Evolutionary conservation across 2,888 invertebrate species (phyloP).

Genomic region (Caenorhabditis sp.): DNA sequence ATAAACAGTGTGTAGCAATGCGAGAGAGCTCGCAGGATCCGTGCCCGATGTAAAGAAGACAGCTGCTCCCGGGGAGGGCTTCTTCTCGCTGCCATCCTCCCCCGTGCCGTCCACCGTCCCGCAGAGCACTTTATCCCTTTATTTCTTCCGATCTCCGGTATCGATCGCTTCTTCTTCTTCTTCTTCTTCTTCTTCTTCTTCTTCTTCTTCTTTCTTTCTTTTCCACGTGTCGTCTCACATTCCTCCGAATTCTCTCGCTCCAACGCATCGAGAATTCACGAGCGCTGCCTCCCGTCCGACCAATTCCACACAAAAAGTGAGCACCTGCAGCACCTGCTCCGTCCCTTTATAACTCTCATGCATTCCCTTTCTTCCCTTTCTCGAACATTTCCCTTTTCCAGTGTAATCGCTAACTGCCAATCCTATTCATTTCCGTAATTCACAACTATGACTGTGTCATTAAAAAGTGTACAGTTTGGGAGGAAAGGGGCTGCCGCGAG

Average conservation of each 20-base stretch:
- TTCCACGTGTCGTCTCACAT: not conserved
- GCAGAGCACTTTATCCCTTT: slow-evolving; percentile 26
- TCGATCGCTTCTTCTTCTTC: slow-evolving; percentile 19
- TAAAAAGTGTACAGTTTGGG: not conserved
- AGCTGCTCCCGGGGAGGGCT: slow-evolving; percentile 25
- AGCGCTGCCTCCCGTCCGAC: not conserved
- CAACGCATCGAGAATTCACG: slow-evolving; percentile 24
- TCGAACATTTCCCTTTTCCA: not conserved
- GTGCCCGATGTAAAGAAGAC: slow-evolving; percentile 48
- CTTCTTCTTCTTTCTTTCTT: slow-evolving; percentile 13
- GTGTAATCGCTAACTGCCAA: not conserved
- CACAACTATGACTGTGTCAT: not conserved
- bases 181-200: slow-evolving; percentile 5
- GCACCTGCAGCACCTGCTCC: slow-evolving; percentile 42
- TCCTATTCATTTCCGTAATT: not conserved
- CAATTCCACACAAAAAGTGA: slow-evolving; percentile 27
- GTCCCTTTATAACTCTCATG: slow-evolving; percentile 1
- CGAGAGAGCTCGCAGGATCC: slow-evolving; percentile 6
- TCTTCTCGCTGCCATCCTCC: slow-evolving; percentile 19
- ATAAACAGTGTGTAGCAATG: slow-evolving; percentile 51
- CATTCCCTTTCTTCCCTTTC: too few species aligned
- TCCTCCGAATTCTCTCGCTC: slow-evolving; percentile 20
- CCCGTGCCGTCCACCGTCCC: slow-evolving; percentile 5
- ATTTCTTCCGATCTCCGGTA: slow-evolving; percentile 23
- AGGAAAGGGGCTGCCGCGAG: too few species aligned